A percentile compares a stretch with the other conserved stretches of the same genome.
Conservation (phyloP, 2,113 vertebrate species). For the Myrmecophaga tridactyla region DNA sequence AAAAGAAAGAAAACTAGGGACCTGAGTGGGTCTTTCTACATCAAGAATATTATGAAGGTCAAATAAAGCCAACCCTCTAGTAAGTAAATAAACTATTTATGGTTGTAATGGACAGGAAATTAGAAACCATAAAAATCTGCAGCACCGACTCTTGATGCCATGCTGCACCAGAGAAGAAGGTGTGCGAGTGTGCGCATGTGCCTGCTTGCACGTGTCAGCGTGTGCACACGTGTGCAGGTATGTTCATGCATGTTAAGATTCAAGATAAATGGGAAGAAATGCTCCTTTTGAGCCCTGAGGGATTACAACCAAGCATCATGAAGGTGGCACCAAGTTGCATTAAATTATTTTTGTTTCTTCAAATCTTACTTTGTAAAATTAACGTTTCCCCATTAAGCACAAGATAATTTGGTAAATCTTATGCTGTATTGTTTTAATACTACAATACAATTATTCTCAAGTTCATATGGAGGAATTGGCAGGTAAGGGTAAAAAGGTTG, state of each 20-base stretch:
- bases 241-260: neutral
- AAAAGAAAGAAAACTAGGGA: neutral
- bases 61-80: neutral
- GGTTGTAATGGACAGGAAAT: neutral
- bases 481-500: neutral
- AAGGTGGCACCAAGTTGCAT: neutral
- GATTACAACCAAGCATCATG: neutral
- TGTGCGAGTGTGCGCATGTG: neutral
- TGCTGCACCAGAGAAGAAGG: no score
- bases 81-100: neutral
- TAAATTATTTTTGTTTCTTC: constrained; percentile 1
- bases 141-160: neutral
- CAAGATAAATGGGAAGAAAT: constrained; percentile 18
- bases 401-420: constrained; percentile 5
- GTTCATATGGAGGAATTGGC: neutral
- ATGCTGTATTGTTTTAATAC: constrained; percentile 5
- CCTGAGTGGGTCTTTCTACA: neutral
- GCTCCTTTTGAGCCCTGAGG: neutral
- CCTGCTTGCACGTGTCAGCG: neutral
- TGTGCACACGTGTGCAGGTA: neutral
- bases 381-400: neutral
- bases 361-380: neutral
- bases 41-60: neutral
- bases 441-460: constrained; percentile 31
- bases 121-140: neutral